These are phyloP conservation scores for Enteromius anoplus DNA, from an alignment of 2,797 vertebrate genomes.

Conservation along the genomic window DNA sequence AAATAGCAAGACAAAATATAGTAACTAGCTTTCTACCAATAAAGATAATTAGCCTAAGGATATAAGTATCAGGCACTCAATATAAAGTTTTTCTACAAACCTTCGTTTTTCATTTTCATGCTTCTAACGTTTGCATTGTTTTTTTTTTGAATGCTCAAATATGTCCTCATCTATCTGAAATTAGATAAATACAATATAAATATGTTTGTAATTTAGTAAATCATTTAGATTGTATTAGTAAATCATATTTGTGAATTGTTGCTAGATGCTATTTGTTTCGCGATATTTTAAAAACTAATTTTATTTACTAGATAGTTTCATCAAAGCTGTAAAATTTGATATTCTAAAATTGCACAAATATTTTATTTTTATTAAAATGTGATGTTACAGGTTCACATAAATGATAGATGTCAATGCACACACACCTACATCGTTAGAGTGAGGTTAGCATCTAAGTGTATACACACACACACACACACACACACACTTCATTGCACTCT, in stretches of 20 bases:
- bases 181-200: not conserved
- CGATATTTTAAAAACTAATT: not conserved
- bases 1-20: not conserved
- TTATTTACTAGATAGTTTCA: not conserved
- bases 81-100: not conserved
- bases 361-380: not conserved
- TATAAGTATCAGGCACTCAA: not conserved
- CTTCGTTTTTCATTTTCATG: not conserved
- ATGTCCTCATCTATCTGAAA: not conserved
- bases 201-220: not conserved
- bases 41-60: not conserved
- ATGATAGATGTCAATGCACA: not conserved
- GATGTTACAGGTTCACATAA: not conserved
- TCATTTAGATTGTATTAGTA: not conserved
- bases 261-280: not conserved
- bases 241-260: not conserved
- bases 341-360: not conserved
- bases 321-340: not conserved
- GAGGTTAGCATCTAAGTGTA: slow-evolving; percentile 20
- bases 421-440: not conserved
- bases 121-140: not conserved
- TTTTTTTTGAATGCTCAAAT: not conserved
- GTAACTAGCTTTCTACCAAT: not conserved
- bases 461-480: too few species aligned
- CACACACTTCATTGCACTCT: slow-evolving; percentile 34